phyloP scores from a whole-genome alignment of 1,140 invertebrate genomes.

The Microvelia longipes region DNA sequence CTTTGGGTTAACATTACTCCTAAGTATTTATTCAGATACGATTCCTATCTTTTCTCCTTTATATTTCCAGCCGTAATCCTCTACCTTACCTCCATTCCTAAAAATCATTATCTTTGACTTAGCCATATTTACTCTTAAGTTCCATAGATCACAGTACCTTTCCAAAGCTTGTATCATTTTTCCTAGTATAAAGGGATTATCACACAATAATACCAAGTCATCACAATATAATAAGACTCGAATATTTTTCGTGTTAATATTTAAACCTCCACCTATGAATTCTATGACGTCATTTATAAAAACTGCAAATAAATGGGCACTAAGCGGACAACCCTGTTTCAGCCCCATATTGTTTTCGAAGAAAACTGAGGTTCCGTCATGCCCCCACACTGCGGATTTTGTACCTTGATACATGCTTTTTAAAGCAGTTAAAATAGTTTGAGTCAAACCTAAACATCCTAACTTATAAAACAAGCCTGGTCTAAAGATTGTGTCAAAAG shows the following conservation, averaged over 20 bases:
- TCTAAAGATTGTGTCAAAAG: slow-evolving; percentile 1
- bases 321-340: slow-evolving; percentile 5
- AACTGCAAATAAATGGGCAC: background rate
- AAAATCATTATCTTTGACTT: slow-evolving; percentile 4
- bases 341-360: background rate
- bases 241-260: background rate
- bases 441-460: background rate
- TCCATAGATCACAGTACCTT: slow-evolving; percentile 10
- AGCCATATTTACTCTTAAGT: background rate
- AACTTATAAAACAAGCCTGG: background rate
- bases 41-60: background rate
- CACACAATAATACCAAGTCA: slow-evolving; percentile 8
- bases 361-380: background rate
- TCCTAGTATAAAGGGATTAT: background rate
- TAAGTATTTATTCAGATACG: background rate
- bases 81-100: background rate
- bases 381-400: background rate
- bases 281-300: slow-evolving; percentile 9
- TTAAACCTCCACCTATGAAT: background rate
- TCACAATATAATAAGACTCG: slow-evolving; percentile 7
- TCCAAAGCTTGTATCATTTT: slow-evolving; percentile 7
- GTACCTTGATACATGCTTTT: background rate
- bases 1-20: background rate
- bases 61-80: background rate
- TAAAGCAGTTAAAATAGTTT: background rate